Percentiles rank a stretch among this genome's conserved stretches.
Conservation (phyloP, 2,888 invertebrate genomes). For the Drosophila subsilvestris region DNA sequence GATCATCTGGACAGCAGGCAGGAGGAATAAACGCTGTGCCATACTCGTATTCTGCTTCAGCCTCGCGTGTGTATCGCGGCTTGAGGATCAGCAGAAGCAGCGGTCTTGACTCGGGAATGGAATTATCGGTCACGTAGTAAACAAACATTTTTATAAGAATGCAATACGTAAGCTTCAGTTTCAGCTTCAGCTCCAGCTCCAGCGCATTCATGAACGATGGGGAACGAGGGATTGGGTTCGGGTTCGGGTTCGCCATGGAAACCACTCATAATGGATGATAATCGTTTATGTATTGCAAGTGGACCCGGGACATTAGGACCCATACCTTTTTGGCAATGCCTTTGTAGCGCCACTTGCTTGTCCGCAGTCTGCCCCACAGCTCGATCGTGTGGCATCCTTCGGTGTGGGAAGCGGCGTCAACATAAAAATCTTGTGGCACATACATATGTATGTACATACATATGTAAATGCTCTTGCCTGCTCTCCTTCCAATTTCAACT, state of each 20-base stretch:
- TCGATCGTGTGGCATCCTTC: constrained; percentile 38
- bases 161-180: constrained; percentile 35
- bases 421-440: constrained; percentile 36
- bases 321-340: constrained; percentile 46
- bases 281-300: constrained; percentile 73
- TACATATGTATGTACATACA: neutral
- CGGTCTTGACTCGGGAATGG: constrained; percentile 16
- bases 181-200: constrained; percentile 8
- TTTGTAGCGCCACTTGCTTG: constrained; percentile 74
- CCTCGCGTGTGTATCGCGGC: constrained; percentile 75
- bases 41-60: neutral
- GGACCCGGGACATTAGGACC: constrained; percentile 12
- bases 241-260: constrained; percentile 29
- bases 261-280: constrained; percentile 82
- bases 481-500: constrained; percentile 2
- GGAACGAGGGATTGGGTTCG: constrained; percentile 14
- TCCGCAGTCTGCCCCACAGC: constrained; percentile 13
- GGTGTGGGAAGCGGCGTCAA: constrained; percentile 69
- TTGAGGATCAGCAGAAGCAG: constrained; percentile 66
- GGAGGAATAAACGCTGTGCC: constrained; percentile 17
- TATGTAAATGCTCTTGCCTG: neutral
- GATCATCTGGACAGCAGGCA: constrained; percentile 61
- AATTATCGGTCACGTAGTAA: constrained; percentile 83
- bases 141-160: constrained; percentile 83
- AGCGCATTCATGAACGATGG: constrained; percentile 29